Evolutionary conservation across 2,888 invertebrate species (phyloP), one percentile per base, ranked within the genome.

Genomic region (Eupeodes luniger): DNA sequence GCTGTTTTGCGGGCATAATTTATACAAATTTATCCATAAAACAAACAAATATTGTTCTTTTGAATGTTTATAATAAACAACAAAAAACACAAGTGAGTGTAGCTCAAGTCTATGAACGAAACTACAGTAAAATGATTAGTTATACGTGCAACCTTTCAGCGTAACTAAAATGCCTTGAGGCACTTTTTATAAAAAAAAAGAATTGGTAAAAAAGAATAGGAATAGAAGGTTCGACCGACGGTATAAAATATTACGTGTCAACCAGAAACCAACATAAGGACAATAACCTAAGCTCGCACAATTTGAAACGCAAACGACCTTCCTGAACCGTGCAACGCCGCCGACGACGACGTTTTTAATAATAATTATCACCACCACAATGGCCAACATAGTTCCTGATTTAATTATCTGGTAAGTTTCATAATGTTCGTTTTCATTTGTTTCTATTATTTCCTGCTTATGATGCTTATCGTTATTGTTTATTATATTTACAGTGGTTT

Each of bases 301-400:
- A 88, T 34, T 40, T 55, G 14, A 53, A 53, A 40, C 40, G 9
- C 11, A 53, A 53, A 40, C 40, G 4, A 40, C 62, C 51, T n/a
- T 78, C 14, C 40, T n/a, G 14, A 47, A 10, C 62, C 10, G 47
- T 19, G 4, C 27, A 27, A 27, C 40, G 40, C 9, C 9, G 40
- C 40, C 9, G 6, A 40, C 51, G 12, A 1, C 40, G 11, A 27
- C 5, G 5, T 44, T 44, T 49, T 27, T 27, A 27, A 14, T 27
- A 27, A 14, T 10, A 11, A 7, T 40, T 40, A 5, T 12, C 61
- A 11, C 34, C 16, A 14, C 62, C 49, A 92, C 90, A 57, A 93
- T 93, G 94, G 91, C 92, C 55, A 92, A 92, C 90, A 92, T 93
- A 86, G 92, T 92, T 51, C 93, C 94, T 36, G 94, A 94, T 92